Conservation (phyloP, 2,888 invertebrate genomes). For the Agrenia bidenticulata region DNA sequence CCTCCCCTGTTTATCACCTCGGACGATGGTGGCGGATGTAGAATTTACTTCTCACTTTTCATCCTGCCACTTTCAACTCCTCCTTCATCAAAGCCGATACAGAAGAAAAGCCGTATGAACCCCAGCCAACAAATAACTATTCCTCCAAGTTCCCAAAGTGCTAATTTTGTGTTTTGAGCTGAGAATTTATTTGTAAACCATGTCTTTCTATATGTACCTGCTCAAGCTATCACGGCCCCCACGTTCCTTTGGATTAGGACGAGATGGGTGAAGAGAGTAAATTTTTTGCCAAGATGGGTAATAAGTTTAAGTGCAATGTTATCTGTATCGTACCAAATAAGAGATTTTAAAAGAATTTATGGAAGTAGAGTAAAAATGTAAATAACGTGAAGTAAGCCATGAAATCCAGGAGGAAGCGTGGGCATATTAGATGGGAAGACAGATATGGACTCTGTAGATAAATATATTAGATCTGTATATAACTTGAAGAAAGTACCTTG, state of each 20-base stretch:
- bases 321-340: constrained; percentile 16
- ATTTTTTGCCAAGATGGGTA: constrained; percentile 6
- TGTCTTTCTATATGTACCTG: too few species aligned
- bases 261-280: background rate
- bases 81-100: too few species aligned
- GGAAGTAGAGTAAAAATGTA: constrained; percentile 16
- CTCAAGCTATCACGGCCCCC: too few species aligned
- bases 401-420: background rate
- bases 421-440: background rate
- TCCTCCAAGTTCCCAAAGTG: constrained; percentile 3
- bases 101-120: too few species aligned
- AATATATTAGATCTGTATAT: too few species aligned
- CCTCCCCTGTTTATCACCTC: too few species aligned
- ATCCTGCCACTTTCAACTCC: too few species aligned
- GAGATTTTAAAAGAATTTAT: constrained; percentile 23
- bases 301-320: constrained; percentile 21
- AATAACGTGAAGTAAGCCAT: constrained; percentile 10
- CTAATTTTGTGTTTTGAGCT: background rate
- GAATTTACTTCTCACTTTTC: too few species aligned
- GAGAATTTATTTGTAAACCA: background rate
- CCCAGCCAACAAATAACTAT: background rate
- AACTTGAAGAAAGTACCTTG: constrained; percentile 67
- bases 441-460: too few species aligned
- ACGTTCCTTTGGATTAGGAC: background rate
- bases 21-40: too few species aligned